These are phyloP conservation scores for Azemiops feae DNA, from an alignment of 2,113 vertebrate genomes.

Conservation along the genomic window DNA sequence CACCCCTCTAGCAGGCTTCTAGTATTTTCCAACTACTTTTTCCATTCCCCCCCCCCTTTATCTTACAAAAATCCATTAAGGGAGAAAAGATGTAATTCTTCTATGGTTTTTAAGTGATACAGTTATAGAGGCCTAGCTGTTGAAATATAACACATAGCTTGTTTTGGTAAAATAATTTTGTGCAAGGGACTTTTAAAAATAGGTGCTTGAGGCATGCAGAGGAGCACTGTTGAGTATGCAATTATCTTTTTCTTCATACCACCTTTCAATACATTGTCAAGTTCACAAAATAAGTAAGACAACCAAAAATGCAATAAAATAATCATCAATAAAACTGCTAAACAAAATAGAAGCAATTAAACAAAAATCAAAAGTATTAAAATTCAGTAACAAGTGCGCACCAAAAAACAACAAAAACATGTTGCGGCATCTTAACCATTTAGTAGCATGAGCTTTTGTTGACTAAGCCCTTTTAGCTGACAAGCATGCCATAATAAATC, in stretches of 20 bases:
- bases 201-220: neutral
- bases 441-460: neutral
- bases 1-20: neutral
- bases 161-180: no score
- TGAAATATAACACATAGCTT: neutral
- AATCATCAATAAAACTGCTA: neutral
- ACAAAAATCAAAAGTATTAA: neutral
- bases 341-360: neutral
- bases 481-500: neutral
- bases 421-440: neutral
- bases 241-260: neutral
- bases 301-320: neutral
- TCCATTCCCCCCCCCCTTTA: no score
- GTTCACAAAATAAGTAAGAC: neutral
- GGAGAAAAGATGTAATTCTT: neutral
- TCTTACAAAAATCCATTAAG: neutral
- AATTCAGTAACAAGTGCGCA: neutral
- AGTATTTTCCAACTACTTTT: neutral
- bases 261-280: neutral
- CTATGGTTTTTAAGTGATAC: neutral
- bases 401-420: neutral
- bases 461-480: neutral
- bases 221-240: neutral
- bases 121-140: neutral
- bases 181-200: neutral